These are phyloP conservation scores for Polypedilum vanderplanki DNA, from an alignment of 1,140 invertebrate species.

Conservation along the genomic window DNA sequence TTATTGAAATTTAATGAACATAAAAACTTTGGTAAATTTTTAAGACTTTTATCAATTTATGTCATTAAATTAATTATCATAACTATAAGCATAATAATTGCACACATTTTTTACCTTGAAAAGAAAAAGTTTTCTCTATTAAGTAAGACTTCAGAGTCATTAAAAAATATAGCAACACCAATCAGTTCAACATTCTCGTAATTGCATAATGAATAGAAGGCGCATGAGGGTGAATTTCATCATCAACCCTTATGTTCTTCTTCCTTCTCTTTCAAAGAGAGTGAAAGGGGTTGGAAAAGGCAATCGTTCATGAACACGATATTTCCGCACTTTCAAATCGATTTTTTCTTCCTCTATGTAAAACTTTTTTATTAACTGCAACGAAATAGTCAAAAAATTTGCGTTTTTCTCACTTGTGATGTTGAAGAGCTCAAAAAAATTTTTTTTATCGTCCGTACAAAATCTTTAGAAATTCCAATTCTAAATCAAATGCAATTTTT, in stretches of 20 bases:
- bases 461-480: background rate
- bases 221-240: background rate
- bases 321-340: background rate
- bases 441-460: background rate
- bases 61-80: too few relatives aligned
- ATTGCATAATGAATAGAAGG: constrained; percentile 19
- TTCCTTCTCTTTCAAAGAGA: background rate
- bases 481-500: background rate
- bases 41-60: too few relatives aligned
- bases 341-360: background rate
- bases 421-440: background rate
- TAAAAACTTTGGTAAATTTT: too few relatives aligned
- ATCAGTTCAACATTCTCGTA: background rate
- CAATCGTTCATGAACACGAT: constrained; percentile 17
- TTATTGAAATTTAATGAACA: too few relatives aligned
- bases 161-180: too few relatives aligned
- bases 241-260: background rate
- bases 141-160: too few relatives aligned
- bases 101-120: too few relatives aligned
- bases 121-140: too few relatives aligned
- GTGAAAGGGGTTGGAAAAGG: background rate
- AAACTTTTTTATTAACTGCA: constrained; percentile 21
- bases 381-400: constrained; percentile 21
- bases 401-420: background rate
- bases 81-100: too few relatives aligned